Conservation (phyloP, 2,113 vertebrate species). For the Boulengeromyrus knoepffleri region DNA sequence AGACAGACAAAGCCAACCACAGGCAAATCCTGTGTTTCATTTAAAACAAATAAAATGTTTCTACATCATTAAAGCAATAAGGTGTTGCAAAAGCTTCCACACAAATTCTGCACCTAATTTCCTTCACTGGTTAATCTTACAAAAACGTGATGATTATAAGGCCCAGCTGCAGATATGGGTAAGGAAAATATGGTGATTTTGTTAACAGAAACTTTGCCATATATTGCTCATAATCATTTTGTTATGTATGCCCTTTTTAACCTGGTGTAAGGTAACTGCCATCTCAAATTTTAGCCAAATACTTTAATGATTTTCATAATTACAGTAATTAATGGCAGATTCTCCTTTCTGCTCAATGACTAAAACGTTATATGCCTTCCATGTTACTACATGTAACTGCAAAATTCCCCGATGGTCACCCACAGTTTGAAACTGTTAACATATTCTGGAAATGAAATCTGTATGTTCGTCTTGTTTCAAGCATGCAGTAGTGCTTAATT, state of each 20-base stretch:
- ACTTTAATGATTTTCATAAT: not conserved
- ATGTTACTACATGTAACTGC: not conserved
- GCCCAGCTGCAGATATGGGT: not conserved
- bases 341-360: not conserved
- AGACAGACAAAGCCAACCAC: not conserved
- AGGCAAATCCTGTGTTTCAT: not conserved
- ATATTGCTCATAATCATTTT: not conserved
- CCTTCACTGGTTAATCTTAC: not conserved
- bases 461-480: not conserved
- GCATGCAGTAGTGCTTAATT: not conserved
- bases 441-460: not conserved
- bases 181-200: not conserved
- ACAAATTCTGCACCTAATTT: not conserved
- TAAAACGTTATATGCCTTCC: not conserved
- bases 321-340: not conserved
- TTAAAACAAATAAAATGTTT: not conserved
- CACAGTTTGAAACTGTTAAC: not conserved
- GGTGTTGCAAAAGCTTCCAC: not conserved
- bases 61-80: not conserved
- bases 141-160: not conserved
- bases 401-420: not conserved
- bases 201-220: not conserved
- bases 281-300: not conserved
- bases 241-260: not conserved
- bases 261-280: not conserved